Conservation (phyloP, 2,888 invertebrate genomes). For the Cataglyphis altisquamis region DNA sequence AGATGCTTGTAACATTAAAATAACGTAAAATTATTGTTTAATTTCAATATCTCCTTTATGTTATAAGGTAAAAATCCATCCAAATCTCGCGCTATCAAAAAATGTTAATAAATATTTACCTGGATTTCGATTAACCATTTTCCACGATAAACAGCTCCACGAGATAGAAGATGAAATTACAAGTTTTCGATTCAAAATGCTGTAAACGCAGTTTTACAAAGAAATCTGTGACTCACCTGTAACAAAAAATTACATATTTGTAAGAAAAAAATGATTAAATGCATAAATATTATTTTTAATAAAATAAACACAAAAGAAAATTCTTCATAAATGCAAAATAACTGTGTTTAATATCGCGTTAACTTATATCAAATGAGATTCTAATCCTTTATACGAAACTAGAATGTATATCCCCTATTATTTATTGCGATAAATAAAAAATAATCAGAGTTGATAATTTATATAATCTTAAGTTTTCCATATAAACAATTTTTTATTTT, state of each 20-base stretch:
- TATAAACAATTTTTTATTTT: not conserved
- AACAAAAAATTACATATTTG: slow-evolving; percentile 55
- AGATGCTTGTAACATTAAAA: not conserved
- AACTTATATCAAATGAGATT: slow-evolving; percentile 1
- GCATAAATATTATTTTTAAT: not conserved
- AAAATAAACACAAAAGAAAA: not conserved
- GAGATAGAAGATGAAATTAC: not conserved
- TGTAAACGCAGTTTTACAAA: slow-evolving; percentile 3
- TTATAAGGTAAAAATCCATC: not conserved
- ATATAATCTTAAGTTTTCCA: not conserved
- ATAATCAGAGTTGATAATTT: not conserved
- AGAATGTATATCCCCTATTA: not conserved
- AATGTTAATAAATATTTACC: slow-evolving; percentile 14
- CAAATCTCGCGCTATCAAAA: not conserved
- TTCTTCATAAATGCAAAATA: not conserved
- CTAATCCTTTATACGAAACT: not conserved
- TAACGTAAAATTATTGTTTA: not conserved
- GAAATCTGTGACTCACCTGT: slow-evolving; percentile 66
- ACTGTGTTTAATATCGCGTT: not conserved
- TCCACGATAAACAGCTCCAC: not conserved
- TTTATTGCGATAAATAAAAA: not conserved
- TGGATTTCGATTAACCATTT: not conserved
- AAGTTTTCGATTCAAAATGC: not conserved
- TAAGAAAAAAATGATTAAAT: not conserved
- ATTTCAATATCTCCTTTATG: not conserved